Base-by-base conservation (phyloP, 2,113 vertebrate species). In the Callipepla squamata region DNA sequence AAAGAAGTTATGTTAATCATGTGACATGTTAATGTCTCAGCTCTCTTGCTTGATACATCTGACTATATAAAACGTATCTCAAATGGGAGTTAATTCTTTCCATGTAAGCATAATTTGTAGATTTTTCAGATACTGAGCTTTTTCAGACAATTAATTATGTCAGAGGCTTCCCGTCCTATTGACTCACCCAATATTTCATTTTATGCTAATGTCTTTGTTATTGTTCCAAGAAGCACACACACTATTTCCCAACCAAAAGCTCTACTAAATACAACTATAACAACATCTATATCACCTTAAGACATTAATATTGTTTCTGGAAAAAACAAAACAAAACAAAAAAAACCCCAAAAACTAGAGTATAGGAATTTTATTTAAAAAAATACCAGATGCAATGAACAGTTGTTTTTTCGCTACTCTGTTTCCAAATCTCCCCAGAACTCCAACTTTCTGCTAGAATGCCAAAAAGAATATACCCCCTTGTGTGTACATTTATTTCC, bases 81-180 rank as follows among this genome's bases (percentile, higher is more conserved):
- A n/a, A 81, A 87, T 19, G 30, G 85, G 45, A 95, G 87, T 79
- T 82, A 94, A 92, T 93, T 89, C 40, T 57, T 94, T 77, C 83
- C 18, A 42, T 18, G 23, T 44, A 68, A 76, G 53, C 19, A 62
- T 69, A 80, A 91, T 85, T 82, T 73, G 51, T 38, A 76, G n/a
- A 89, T 93, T 91, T 93, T 93, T 94, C 74, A 92, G 73, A 88
- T 62, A 90, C 34, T 30, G 19, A 62, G 36, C 19, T 76, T 79
- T 87, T 87, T 23, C n/a, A 79, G 40, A 65, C 36, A 87, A 92
- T 82, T 85, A 76, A 62, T 93, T 87, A 73, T 67, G 55, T 62
- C 47, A 93, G 81, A 87, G n/a, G 23, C 28, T 91, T 77, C 44
- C 62, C 65, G 42, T 91, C 40, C 67, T 79, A 17, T 45, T 70